Percentiles rank a stretch among this genome's conserved stretches.
Evolutionary conservation across 2,888 invertebrate species (phyloP).

Genomic region (Bombylius discolor): DNA sequence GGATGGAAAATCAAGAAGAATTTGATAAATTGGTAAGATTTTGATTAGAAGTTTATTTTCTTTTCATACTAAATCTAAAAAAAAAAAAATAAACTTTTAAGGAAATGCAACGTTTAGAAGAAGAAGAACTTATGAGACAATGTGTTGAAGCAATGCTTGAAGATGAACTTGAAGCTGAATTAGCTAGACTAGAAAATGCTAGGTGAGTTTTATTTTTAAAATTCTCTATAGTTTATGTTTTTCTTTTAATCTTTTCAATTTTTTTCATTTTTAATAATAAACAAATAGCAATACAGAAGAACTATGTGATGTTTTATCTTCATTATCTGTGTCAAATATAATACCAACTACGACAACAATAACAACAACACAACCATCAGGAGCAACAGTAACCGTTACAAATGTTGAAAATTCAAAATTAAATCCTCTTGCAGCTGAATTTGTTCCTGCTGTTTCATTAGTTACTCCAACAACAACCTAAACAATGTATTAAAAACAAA

Average conservation of each 20-base stretch:
- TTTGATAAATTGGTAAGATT: slow-evolving; percentile 70
- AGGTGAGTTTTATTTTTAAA: background rate
- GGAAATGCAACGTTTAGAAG: slow-evolving; percentile 76
- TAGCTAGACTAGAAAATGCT: slow-evolving; percentile 28
- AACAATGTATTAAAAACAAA: background rate
- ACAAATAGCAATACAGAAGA: slow-evolving; percentile 24
- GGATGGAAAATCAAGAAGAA: slow-evolving; percentile 92
- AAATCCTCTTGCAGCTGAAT: slow-evolving; percentile 77
- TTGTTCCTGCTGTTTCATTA: slow-evolving; percentile 45
- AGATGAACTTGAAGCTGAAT: slow-evolving; percentile 49
- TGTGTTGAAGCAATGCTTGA: slow-evolving; percentile 75
- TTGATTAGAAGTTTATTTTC: background rate
- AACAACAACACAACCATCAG: slow-evolving; percentile 15
- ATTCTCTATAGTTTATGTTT: background rate
- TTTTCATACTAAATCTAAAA: background rate
- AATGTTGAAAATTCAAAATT: slow-evolving; percentile 52
- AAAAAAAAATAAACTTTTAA: slow-evolving; percentile 25
- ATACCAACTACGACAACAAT: slow-evolving; percentile 13
- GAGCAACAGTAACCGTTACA: background rate
- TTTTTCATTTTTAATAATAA: background rate
- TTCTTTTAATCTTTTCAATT: background rate
- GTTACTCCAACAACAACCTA: background rate
- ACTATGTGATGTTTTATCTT: slow-evolving; percentile 31
- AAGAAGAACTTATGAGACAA: slow-evolving; percentile 77
- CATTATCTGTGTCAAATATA: slow-evolving; percentile 27